Conservation (phyloP, 2,113 vertebrate genomes). For the Pedetes capensis region DNA sequence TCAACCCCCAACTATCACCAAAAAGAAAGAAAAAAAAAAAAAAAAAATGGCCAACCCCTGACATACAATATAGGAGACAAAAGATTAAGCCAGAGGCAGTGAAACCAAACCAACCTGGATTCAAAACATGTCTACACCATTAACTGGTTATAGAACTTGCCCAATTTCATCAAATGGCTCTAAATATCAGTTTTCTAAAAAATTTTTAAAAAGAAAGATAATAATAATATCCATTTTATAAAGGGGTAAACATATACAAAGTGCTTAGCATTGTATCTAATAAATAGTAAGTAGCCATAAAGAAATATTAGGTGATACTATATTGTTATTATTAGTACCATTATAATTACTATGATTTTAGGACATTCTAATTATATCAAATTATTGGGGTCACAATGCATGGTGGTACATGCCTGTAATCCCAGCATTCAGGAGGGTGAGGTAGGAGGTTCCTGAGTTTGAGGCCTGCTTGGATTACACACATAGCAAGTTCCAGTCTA, state of each 20-base stretch:
- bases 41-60: too few relatives aligned
- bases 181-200: neutral
- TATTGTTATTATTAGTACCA: neutral
- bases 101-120: neutral
- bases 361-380: neutral
- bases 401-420: too few relatives aligned
- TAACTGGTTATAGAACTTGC: neutral
- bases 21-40: too few relatives aligned
- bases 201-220: neutral
- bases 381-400: too few relatives aligned
- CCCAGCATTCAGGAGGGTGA: too few relatives aligned
- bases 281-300: neutral
- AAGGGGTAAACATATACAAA: constrained; percentile 5
- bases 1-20: too few relatives aligned
- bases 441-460: too few relatives aligned
- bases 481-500: too few relatives aligned
- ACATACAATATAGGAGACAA: neutral
- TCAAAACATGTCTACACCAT: neutral
- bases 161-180: neutral
- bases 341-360: neutral
- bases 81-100: neutral
- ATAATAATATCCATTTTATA: neutral
- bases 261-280: neutral
- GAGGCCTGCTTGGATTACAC: too few relatives aligned
- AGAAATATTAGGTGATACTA: neutral